phyloP scores from a whole-genome alignment of 2,888 invertebrate species.

The Marronus borbonicus region DNA sequence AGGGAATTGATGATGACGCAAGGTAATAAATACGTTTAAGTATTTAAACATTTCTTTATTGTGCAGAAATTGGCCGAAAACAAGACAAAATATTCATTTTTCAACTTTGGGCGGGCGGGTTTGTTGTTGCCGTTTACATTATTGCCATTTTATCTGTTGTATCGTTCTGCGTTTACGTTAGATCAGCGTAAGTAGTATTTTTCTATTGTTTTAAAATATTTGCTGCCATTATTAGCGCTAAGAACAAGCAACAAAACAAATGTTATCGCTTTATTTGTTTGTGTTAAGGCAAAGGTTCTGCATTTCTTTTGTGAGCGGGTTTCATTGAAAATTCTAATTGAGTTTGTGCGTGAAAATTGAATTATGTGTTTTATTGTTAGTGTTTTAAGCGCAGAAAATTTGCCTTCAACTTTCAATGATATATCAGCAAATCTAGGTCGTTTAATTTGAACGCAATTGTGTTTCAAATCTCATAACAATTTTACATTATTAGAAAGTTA shows the following conservation, averaged over 20 bases:
- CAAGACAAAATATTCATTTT: slow-evolving; percentile 49
- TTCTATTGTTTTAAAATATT: background rate
- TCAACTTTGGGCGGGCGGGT: slow-evolving; percentile 50
- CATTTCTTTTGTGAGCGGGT: too few species aligned
- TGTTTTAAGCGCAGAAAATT: background rate
- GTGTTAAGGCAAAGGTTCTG: too few species aligned
- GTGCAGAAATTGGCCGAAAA: slow-evolving; percentile 18
- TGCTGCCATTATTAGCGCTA: background rate
- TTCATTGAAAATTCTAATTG: background rate
- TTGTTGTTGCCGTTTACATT: slow-evolving; percentile 48
- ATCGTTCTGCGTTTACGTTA: slow-evolving; percentile 50
- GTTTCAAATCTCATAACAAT: background rate
- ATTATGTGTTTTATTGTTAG: background rate
- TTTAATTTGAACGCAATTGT: background rate
- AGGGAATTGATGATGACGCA: background rate
- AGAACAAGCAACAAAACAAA: too few species aligned
- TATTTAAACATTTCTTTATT: background rate
- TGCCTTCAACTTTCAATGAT: background rate
- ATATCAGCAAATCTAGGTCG: background rate
- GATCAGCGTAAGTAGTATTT: slow-evolving; percentile 49
- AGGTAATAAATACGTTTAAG: background rate
- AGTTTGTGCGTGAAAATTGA: background rate
- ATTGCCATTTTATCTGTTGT: slow-evolving; percentile 46
- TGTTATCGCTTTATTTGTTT: too few species aligned
- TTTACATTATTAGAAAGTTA: slow-evolving; percentile 12